Conservation (phyloP, 2,888 invertebrate species). For the Plagodis pulveraria region DNA sequence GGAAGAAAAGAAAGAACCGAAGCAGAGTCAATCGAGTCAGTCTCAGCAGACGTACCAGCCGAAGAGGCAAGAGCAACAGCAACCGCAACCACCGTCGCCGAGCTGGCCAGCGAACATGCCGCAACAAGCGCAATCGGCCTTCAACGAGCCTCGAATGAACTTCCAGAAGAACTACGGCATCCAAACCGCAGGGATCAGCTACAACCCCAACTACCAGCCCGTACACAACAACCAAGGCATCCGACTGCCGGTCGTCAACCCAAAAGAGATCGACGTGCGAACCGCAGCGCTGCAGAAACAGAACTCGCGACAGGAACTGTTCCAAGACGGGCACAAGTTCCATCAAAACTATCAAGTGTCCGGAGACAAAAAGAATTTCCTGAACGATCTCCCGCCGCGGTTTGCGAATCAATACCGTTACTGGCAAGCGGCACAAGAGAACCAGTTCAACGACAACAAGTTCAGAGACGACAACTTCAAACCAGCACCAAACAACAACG, state of each 20-base stretch:
- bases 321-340: slow-evolving; percentile 70
- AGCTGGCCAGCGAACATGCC: slow-evolving; percentile 46
- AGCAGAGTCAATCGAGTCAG: slow-evolving; percentile 45
- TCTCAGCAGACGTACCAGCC: slow-evolving; percentile 41
- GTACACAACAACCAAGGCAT: slow-evolving; percentile 60
- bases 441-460: slow-evolving; percentile 68
- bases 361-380: slow-evolving; percentile 75
- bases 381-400: slow-evolving; percentile 75
- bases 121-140: slow-evolving; percentile 35
- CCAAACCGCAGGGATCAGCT: slow-evolving; percentile 60
- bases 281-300: slow-evolving; percentile 79
- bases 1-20: slow-evolving; percentile 67
- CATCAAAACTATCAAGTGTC: slow-evolving; percentile 71
- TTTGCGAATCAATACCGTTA: slow-evolving; percentile 78
- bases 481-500: slow-evolving; percentile 31
- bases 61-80: slow-evolving; percentile 47
- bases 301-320: slow-evolving; percentile 68
- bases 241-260: slow-evolving; percentile 77
- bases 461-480: slow-evolving; percentile 69
- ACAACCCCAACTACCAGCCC: slow-evolving; percentile 59
- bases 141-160: slow-evolving; percentile 57
- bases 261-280: slow-evolving; percentile 81
- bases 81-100: slow-evolving; percentile 36
- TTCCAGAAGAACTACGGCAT: slow-evolving; percentile 71
- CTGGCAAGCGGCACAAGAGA: slow-evolving; percentile 73